Conservation (phyloP, 2,113 vertebrate species). For the Beaufortia kweichowensis region DNA sequence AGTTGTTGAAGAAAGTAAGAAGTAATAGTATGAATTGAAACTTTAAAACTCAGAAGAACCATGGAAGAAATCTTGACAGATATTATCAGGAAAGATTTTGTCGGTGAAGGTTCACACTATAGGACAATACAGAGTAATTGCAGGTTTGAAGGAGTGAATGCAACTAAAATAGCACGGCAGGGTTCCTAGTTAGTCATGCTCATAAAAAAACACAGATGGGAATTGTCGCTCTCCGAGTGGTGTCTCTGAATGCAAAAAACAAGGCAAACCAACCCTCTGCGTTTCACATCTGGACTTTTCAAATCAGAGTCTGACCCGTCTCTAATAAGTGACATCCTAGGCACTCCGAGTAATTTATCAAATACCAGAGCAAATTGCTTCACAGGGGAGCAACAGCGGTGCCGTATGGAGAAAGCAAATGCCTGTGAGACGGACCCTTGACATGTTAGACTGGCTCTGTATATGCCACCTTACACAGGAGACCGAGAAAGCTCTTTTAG, state of each 20-base stretch:
- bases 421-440: conserved; percentile 34
- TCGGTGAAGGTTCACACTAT: neutral
- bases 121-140: conserved; percentile 29
- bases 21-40: neutral
- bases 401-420: conserved; percentile 50
- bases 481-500: neutral
- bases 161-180: conserved; percentile 7
- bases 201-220: conserved; percentile 59
- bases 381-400: conserved; percentile 60
- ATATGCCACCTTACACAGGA: conserved; percentile 33
- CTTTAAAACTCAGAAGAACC: neutral
- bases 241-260: conserved; percentile 55
- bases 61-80: neutral
- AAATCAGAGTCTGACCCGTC: conserved; percentile 64
- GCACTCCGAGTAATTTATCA: conserved; percentile 68
- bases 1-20: too few relatives aligned
- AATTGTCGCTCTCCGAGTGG: conserved; percentile 48
- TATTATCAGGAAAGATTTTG: neutral
- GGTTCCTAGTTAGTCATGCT: conserved; percentile 33
- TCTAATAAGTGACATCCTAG: conserved; percentile 65
- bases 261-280: conserved; percentile 61
- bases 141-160: conserved; percentile 28
- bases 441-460: conserved; percentile 40
- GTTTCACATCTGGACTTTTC: conserved; percentile 70
- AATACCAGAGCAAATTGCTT: conserved; percentile 70